Evolutionary conservation across 2,797 vertebrate genomes (phyloP).

Genomic region (Distichodus sexfasciatus): DNA sequence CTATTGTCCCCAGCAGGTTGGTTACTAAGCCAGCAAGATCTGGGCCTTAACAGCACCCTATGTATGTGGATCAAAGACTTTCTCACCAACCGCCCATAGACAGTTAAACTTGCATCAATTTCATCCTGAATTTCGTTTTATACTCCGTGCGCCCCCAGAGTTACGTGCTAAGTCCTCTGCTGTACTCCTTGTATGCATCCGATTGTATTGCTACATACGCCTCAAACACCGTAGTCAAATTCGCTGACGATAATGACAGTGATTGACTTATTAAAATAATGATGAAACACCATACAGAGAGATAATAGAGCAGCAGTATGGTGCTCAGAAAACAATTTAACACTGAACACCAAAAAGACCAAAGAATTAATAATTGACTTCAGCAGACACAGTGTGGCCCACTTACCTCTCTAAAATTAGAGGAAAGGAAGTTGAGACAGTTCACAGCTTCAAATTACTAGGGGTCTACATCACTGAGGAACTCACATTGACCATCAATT

Average conservation of each 20-base stretch:
- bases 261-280: background rate
- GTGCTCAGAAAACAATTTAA: background rate
- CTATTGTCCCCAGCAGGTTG: too few relatives aligned
- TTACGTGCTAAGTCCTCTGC: too few relatives aligned
- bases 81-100: background rate
- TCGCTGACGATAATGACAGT: background rate
- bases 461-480: background rate
- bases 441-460: background rate
- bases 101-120: background rate
- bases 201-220: too few relatives aligned
- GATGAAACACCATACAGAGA: background rate
- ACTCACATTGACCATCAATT: background rate
- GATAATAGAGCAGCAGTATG: too few relatives aligned
- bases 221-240: too few relatives aligned
- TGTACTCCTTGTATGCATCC: too few relatives aligned
- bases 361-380: too few relatives aligned
- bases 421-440: background rate
- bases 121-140: background rate
- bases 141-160: background rate
- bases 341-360: background rate
- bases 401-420: background rate
- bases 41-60: too few relatives aligned
- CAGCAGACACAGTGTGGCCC: background rate
- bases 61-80: too few relatives aligned
- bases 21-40: too few relatives aligned